Evolutionary conservation across 37 sponge, comb jelly and placozoan genomes (phyloP).

Genomic region (Agelas oroides): DNA sequence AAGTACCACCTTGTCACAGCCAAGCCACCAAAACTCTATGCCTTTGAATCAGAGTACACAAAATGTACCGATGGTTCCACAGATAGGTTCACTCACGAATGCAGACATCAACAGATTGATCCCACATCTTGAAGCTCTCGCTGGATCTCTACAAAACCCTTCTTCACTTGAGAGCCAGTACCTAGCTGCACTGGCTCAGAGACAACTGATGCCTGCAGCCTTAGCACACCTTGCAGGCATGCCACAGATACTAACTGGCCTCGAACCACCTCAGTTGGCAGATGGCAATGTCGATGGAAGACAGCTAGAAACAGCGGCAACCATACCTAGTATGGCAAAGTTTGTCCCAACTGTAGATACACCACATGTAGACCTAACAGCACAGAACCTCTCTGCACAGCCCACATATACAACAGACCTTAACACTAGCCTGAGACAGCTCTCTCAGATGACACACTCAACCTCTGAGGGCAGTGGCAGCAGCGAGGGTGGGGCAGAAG

Average conservation of each 20-base stretch:
- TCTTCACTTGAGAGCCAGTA: constrained; percentile 31
- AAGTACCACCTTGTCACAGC: no score
- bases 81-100: constrained; percentile 6
- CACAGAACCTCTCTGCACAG: background rate
- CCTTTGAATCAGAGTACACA: background rate
- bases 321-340: no score
- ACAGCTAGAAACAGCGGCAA: background rate
- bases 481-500: background rate
- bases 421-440: background rate
- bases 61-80: no score
- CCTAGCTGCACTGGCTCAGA: constrained; percentile 32
- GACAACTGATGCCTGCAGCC: background rate
- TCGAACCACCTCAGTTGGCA: background rate
- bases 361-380: no score
- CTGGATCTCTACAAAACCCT: constrained; percentile 43
- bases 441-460: background rate
- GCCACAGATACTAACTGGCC: background rate
- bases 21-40: background rate
- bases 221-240: background rate
- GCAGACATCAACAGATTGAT: constrained; percentile 15
- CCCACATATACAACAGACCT: constrained; percentile 6
- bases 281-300: background rate
- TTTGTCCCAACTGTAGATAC: no score
- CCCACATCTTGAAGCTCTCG: constrained; percentile 39
- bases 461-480: background rate